Conservation (phyloP, 2,888 invertebrate species). For the Tipula confusa region DNA sequence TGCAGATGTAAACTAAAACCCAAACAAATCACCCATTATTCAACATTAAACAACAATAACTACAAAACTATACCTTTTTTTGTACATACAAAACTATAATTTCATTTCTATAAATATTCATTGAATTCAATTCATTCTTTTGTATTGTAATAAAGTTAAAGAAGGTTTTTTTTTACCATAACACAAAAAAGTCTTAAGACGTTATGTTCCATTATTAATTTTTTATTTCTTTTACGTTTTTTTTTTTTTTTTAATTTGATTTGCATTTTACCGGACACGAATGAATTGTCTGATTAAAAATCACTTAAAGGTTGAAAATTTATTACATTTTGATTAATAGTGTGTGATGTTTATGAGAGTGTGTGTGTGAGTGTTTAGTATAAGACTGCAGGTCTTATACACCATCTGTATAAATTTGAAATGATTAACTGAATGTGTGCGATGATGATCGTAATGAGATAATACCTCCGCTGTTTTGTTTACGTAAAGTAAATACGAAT, state of each 20-base stretch:
- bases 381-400: neutral
- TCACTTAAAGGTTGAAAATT: slow-evolving; percentile 25
- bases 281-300: slow-evolving; percentile 31
- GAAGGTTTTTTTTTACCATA: slow-evolving; percentile 10
- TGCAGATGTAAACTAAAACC: neutral
- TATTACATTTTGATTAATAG: slow-evolving; percentile 20
- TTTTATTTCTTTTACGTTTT: neutral
- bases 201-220: neutral
- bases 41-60: neutral
- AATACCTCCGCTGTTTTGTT: neutral
- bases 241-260: slow-evolving; percentile 28
- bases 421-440: neutral
- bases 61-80: neutral
- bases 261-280: slow-evolving; percentile 31
- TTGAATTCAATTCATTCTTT: slow-evolving; percentile 15
- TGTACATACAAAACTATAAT: neutral
- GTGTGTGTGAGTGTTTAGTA: neutral
- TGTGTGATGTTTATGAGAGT: neutral
- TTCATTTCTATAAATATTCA: slow-evolving; percentile 29
- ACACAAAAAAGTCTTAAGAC: neutral
- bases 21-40: slow-evolving; percentile 21
- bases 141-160: neutral
- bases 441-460: neutral
- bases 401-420: neutral
- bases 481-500: neutral